These are phyloP conservation scores for Drosophila kurseongensis DNA, from an alignment of 1,140 invertebrate species.

Conservation along the genomic window DNA sequence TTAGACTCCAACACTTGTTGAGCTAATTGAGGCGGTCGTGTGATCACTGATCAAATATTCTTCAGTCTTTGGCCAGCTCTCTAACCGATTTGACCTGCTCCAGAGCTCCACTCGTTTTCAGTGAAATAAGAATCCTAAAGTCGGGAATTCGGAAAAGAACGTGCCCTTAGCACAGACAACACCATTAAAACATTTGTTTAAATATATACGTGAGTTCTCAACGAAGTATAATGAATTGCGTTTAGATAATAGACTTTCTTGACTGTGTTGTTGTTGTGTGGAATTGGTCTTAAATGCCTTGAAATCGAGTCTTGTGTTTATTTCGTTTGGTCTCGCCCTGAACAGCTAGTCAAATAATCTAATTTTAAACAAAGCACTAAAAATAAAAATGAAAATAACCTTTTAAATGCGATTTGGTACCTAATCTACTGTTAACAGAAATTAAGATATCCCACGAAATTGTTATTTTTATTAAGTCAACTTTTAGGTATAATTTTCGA, in stretches of 20 bases:
- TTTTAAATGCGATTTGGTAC: too few relatives aligned
- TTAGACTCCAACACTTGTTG: slow-evolving; percentile 34
- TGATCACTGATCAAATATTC: slow-evolving; percentile 48
- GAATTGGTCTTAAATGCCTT: neutral
- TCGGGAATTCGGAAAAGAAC: slow-evolving; percentile 18
- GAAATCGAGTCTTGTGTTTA: neutral
- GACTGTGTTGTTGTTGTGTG: neutral
- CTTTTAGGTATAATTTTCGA: too few relatives aligned
- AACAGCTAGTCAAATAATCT: neutral
- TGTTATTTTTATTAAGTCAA: too few relatives aligned
- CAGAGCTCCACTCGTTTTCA: neutral
- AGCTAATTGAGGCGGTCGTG: slow-evolving; percentile 64
- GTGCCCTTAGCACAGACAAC: slow-evolving; percentile 25
- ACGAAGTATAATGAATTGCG: slow-evolving; percentile 2
- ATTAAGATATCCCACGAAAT: too few relatives aligned
- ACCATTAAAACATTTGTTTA: slow-evolving; percentile 59
- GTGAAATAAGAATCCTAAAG: slow-evolving; percentile 1
- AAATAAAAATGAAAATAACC: too few relatives aligned
- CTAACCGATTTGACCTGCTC: slow-evolving; percentile 23
- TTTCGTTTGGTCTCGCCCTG: neutral
- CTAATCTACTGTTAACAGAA: too few relatives aligned
- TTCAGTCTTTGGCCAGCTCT: slow-evolving; percentile 54
- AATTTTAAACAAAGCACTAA: too few relatives aligned
- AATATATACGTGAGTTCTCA: slow-evolving; percentile 49
- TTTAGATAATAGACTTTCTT: slow-evolving; percentile 7